Evolutionary conservation across 1,140 invertebrate genomes (phyloP).

Genomic region (Cherax destructor): DNA sequence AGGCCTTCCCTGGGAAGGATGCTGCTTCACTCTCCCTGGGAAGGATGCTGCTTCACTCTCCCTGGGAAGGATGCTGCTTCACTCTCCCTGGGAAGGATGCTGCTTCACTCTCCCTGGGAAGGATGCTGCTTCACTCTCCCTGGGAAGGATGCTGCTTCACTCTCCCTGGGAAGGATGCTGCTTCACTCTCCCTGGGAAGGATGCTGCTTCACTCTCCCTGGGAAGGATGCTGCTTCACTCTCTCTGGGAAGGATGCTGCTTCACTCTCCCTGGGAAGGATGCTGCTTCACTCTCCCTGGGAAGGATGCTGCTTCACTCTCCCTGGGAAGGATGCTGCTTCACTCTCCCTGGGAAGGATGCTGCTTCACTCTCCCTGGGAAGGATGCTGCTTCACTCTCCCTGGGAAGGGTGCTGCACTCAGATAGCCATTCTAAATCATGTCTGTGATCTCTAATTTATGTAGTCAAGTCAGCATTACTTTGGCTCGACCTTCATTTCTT

Average conservation of each 20-base stretch:
- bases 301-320: neutral
- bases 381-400: neutral
- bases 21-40: no score
- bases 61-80: no score
- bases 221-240: no score
- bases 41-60: no score
- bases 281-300: neutral
- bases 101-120: no score
- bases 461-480: slow-evolving; percentile 41
- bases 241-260: neutral
- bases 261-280: neutral
- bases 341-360: neutral
- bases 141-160: no score
- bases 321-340: neutral
- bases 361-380: neutral
- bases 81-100: no score
- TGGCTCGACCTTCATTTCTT: slow-evolving; percentile 1
- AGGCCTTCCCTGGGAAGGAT: no score
- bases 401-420: slow-evolving; percentile 35
- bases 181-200: no score
- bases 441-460: slow-evolving; percentile 54
- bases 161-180: no score
- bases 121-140: no score
- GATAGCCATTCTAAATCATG: slow-evolving; percentile 62
- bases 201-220: no score